Evolutionary conservation across 2,888 invertebrate genomes (phyloP).

Genomic region (Andrena hattorfiana): DNA sequence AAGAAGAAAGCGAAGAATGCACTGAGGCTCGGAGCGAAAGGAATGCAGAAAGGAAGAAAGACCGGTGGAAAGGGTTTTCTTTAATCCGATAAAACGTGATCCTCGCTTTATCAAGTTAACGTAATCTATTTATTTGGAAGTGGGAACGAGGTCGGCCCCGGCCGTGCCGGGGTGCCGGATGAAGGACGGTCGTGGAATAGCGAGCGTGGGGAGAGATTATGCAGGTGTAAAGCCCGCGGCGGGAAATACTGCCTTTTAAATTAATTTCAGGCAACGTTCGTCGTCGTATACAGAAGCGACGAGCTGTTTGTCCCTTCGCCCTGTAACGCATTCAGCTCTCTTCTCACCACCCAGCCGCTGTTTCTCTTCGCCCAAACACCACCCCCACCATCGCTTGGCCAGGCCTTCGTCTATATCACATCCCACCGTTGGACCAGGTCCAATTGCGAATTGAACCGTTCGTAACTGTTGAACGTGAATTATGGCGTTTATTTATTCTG

Average conservation of each 20-base stretch:
- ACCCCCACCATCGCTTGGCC: constrained; percentile 23
- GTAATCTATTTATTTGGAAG: constrained; percentile 71
- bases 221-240: constrained; percentile 66
- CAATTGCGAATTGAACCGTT: constrained; percentile 82
- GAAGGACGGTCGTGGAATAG: constrained; percentile 47
- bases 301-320: constrained; percentile 67
- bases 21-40: background rate
- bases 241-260: constrained; percentile 70
- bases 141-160: constrained; percentile 52
- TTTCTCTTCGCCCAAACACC: constrained; percentile 22
- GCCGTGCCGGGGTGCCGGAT: constrained; percentile 31
- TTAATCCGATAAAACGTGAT: constrained; percentile 74
- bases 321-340: constrained; percentile 53
- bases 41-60: constrained; percentile 2
- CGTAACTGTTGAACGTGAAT: constrained; percentile 83
- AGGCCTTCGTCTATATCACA: constrained; percentile 63
- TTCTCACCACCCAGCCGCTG: constrained; percentile 21
- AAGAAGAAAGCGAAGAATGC: constrained; percentile 20
- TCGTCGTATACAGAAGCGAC: constrained; percentile 55
- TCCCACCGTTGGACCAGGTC: constrained; percentile 77
- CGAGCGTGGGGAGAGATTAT: constrained; percentile 67
- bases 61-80: constrained; percentile 62
- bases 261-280: constrained; percentile 70
- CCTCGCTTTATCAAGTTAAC: constrained; percentile 69
- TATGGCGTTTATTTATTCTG: constrained; percentile 81